Percentiles rank a stretch among this genome's conserved stretches.
Evolutionary conservation across 2,113 vertebrate species (phyloP).

Genomic region (Phaethon lepturus): DNA sequence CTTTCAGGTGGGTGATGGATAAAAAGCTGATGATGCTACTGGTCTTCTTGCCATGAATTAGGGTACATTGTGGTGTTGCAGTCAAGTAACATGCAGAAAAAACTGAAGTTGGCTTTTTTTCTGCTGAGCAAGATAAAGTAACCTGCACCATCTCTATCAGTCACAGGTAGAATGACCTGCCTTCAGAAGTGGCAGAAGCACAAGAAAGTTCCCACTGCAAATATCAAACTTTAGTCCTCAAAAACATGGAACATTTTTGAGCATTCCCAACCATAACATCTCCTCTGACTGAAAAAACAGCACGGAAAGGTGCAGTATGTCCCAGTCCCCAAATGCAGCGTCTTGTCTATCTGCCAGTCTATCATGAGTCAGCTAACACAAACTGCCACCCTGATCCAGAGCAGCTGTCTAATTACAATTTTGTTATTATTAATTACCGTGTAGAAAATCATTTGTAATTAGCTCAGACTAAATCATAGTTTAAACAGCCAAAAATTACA

Average conservation of each 20-base stretch:
- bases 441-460: conserved; percentile 97
- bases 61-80: neutral
- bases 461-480: conserved; percentile 95
- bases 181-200: neutral
- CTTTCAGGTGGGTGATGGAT: neutral
- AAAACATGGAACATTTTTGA: neutral
- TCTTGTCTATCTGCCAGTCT: conserved; percentile 80
- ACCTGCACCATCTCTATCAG: neutral
- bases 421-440: conserved; percentile 97
- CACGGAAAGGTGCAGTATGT: neutral
- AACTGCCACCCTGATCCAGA: conserved; percentile 84
- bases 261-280: neutral
- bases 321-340: conserved; percentile 3
- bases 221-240: neutral
- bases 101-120: neutral
- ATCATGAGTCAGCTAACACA: conserved; percentile 84
- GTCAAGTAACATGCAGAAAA: neutral
- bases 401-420: conserved; percentile 96
- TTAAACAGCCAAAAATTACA: conserved; percentile 92
- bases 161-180: neutral
- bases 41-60: neutral
- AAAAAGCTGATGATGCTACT: neutral
- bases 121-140: neutral
- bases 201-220: neutral
- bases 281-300: neutral